Evolutionary conservation across 2,113 vertebrate genomes (phyloP).

Genomic region (Bagarius yarrelli): DNA sequence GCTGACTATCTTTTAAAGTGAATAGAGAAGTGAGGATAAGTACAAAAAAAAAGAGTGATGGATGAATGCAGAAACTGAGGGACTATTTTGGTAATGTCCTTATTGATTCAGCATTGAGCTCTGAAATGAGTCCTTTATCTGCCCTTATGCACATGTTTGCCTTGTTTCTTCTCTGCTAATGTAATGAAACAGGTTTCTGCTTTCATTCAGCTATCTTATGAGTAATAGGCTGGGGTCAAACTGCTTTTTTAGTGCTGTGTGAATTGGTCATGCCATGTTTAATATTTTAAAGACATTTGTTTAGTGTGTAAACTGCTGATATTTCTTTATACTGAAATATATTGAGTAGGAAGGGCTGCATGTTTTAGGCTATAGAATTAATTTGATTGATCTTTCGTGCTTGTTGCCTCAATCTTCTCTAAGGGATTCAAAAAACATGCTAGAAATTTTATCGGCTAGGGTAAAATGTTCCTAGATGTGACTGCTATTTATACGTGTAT

Average conservation of each 20-base stretch:
- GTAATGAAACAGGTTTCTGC: constrained; percentile 11
- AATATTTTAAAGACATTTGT: not conserved
- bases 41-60: not conserved
- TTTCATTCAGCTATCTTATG: constrained; percentile 12
- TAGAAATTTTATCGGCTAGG: not conserved
- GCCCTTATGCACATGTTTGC: not conserved
- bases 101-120: constrained; percentile 41
- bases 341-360: not conserved
- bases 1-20: not conserved
- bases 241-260: not conserved
- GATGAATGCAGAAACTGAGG: constrained; percentile 24
- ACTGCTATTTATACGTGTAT: not conserved
- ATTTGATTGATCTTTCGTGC: not conserved
- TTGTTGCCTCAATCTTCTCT: not conserved
- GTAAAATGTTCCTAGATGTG: not conserved
- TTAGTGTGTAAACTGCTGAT: not conserved
- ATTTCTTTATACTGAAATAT: not conserved
- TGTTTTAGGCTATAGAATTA: not conserved
- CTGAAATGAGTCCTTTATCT: constrained; percentile 32
- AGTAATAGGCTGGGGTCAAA: not conserved
- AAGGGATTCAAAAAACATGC: not conserved
- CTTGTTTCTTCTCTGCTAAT: not conserved
- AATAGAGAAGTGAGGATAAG: constrained; percentile 13
- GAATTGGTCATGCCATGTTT: not conserved
- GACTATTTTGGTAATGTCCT: constrained; percentile 37